Base-by-base conservation (phyloP, 2,888 invertebrate species). In the Caenorhabditis auriculariae region DNA sequence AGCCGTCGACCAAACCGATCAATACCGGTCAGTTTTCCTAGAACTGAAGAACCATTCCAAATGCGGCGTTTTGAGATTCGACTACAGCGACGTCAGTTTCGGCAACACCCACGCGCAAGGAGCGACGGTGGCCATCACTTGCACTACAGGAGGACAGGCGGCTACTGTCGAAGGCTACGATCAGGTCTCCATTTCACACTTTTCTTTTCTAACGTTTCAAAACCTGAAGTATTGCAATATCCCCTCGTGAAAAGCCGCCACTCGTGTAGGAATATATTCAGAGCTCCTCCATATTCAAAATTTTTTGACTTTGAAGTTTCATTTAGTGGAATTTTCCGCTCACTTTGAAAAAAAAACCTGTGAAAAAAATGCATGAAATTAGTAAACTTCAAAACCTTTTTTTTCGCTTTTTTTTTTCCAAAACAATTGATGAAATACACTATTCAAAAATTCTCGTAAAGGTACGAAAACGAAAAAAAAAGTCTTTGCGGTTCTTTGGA, bases 1-100 rank as follows among this genome's bases (percentile, higher is more conserved):
- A n/a, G 78, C 80, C 6, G 80, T 80, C 6, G 80, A 80, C 69
- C 80, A 80, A 38, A 75, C 74, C 32, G 80, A 80, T 69, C 80
- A 80, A 48, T 80, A 80, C 63, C 66, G 79, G 77, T 71, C 44
- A 32, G 45, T 38, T 38, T 24, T 12, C 32, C 17, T 21, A 15
- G 27, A 7, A 27, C 23, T 39, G 17, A 12, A 24, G n/a, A 24
- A 24, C 17, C 9, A 35, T 2, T 17, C 23, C 7, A 19, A 1
- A 47, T 47, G 5, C 17, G n/a, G 35, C 49, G 15, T 27, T 57
- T 74, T 24, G 51, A 77, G 78, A 54, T 80, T 80, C 62, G 80
- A 80, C 64, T 80, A 80, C 60, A 72, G 72, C 29, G 80, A 80
- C 44, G 80, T 79, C 21, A 71, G 72, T 3, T 80, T 80, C 57